phyloP scores from a whole-genome alignment of 2,797 vertebrate species.

The Diplodus puntazzo region DNA sequence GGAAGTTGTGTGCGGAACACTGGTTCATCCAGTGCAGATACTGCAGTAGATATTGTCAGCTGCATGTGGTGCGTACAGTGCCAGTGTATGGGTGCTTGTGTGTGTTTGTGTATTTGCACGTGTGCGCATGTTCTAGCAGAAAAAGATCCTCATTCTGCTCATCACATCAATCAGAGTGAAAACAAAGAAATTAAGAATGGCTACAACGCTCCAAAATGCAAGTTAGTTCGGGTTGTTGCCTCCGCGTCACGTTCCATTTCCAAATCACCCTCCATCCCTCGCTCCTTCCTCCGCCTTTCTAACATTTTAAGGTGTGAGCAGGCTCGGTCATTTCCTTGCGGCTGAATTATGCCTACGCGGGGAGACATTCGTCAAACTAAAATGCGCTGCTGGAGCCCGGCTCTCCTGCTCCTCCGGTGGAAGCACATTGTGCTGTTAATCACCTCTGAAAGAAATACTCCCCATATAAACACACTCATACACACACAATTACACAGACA shows the following conservation, averaged over 20 bases:
- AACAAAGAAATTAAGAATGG: background rate
- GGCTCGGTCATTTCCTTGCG: slow-evolving; percentile 17
- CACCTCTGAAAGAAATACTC: slow-evolving; percentile 39
- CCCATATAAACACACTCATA: background rate
- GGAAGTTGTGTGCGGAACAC: background rate
- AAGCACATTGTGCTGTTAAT: slow-evolving; percentile 46
- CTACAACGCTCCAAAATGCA: background rate
- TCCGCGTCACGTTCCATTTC: background rate
- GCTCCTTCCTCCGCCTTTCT: background rate
- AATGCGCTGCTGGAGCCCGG: slow-evolving; percentile 17
- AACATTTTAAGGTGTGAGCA: slow-evolving; percentile 23
- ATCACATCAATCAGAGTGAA: background rate
- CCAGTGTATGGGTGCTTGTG: background rate
- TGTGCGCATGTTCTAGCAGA: too few relatives aligned
- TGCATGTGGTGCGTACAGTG: background rate
- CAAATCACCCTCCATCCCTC: background rate
- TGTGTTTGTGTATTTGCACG: too few relatives aligned
- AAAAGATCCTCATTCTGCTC: background rate
- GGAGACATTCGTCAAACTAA: slow-evolving; percentile 47
- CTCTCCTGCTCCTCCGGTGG: slow-evolving; percentile 7
- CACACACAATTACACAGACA: slow-evolving; percentile 7
- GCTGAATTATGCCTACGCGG: slow-evolving; percentile 18
- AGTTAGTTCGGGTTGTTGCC: background rate
- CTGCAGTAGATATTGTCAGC: slow-evolving; percentile 13
- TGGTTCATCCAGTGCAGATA: slow-evolving; percentile 28